Evolutionary conservation across 2,113 vertebrate species (phyloP).

Genomic region (Procavia capensis): DNA sequence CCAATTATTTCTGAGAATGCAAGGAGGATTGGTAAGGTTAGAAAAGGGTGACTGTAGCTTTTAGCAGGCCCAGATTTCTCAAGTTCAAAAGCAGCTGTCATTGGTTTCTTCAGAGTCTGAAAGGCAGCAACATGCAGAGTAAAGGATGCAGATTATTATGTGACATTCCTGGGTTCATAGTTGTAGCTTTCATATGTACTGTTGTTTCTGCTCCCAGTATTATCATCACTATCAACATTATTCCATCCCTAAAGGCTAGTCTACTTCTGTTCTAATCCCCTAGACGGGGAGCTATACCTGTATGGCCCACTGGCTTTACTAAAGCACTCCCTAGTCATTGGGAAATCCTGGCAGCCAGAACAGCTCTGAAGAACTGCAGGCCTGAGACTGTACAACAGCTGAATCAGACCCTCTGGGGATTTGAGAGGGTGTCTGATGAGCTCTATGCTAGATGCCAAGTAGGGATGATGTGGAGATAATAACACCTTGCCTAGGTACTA

Average conservation of each 20-base stretch:
- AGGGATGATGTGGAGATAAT: background rate
- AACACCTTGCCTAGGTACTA: background rate
- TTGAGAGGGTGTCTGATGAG: background rate
- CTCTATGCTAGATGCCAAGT: background rate
- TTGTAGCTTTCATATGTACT: background rate
- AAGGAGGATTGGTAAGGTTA: constrained; percentile 75
- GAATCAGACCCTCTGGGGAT: background rate
- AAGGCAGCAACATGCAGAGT: constrained; percentile 25
- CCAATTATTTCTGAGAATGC: constrained; percentile 80
- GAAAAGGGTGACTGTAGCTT: constrained; percentile 73
- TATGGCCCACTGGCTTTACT: background rate
- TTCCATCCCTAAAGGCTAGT: background rate
- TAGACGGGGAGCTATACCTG: background rate
- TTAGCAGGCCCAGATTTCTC: constrained; percentile 68
- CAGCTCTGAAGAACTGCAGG: background rate
- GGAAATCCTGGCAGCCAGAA: background rate
- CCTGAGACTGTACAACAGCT: background rate
- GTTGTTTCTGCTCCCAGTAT: background rate
- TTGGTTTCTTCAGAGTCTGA: constrained; percentile 45
- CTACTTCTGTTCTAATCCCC: background rate
- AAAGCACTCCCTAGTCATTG: background rate
- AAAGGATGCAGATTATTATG: background rate
- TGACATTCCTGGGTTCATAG: background rate
- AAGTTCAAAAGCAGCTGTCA: constrained; percentile 78
- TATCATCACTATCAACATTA: background rate